These are phyloP conservation scores for Rhinophrynus dorsalis DNA, from an alignment of 2,797 vertebrate genomes.

Conservation along the genomic window DNA sequence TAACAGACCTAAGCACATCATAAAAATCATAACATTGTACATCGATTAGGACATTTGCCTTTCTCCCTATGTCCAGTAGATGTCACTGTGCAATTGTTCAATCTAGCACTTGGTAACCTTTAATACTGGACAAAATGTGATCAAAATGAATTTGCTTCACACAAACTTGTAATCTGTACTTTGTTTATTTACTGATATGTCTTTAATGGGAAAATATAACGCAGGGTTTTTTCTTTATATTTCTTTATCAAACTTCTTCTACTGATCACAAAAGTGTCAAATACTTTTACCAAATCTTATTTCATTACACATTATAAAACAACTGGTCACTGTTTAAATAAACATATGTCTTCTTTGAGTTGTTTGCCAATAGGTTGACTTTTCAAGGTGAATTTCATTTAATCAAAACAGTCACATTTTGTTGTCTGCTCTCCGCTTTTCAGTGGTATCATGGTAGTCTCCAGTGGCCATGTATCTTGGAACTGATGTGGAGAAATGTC, in stretches of 20 bases:
- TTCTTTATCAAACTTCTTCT: not conserved
- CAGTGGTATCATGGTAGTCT: too few species aligned
- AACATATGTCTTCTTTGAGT: not conserved
- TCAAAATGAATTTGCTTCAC: not conserved
- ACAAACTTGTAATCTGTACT: not conserved
- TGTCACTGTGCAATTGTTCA: not conserved
- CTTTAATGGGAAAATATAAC: not conserved
- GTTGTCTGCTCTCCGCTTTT: too few species aligned
- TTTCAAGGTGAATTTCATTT: not conserved
- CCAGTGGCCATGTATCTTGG: too few species aligned
- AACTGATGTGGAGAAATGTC: too few species aligned
- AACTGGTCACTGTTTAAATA: not conserved
- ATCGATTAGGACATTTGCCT: too few species aligned
- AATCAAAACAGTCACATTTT: too few species aligned
- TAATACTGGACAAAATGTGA: not conserved
- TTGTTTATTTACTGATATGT: not conserved
- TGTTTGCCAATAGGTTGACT: not conserved
- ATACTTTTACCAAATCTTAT: not conserved
- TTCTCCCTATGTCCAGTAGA: too few species aligned
- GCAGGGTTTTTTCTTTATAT: not conserved
- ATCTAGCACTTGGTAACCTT: not conserved
- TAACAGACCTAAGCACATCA: too few species aligned
- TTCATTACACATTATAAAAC: too few species aligned
- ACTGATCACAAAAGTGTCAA: not conserved
- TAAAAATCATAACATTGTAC: too few species aligned